phyloP scores from a whole-genome alignment of 2,797 vertebrate species.

The Sparus aurata region DNA sequence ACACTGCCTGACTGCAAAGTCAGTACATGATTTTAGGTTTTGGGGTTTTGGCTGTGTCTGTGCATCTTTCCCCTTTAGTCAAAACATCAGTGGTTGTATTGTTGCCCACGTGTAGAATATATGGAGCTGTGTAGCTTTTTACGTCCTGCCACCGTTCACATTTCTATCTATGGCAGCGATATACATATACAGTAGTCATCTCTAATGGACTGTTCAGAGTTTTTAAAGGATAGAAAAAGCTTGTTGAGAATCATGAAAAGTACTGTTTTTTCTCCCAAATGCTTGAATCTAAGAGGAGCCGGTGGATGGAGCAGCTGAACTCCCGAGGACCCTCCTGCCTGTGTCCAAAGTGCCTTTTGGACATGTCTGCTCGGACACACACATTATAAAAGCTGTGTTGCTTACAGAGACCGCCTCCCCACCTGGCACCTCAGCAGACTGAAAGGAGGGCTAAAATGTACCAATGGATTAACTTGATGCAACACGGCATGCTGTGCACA shows the following conservation, averaged over 20 bases:
- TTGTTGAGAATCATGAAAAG: conserved; percentile 52
- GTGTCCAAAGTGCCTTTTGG: conserved; percentile 78
- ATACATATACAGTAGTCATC: background rate
- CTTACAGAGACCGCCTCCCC: conserved; percentile 22
- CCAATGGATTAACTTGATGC: conserved; percentile 56
- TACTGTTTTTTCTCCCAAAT: conserved; percentile 42
- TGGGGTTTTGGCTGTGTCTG: conserved; percentile 5
- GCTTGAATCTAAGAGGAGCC: conserved; percentile 71
- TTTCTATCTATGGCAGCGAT: conserved; percentile 10
- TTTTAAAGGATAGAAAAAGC: conserved; percentile 22
- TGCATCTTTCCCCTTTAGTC: conserved; percentile 19
- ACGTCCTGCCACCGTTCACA: background rate
- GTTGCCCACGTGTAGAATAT: conserved; percentile 8
- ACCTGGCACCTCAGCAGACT: conserved; percentile 32
- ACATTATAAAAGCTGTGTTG: conserved; percentile 29
- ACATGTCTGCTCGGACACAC: conserved; percentile 63
- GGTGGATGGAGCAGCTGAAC: conserved; percentile 52
- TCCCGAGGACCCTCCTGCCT: conserved; percentile 44
- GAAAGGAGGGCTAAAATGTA: conserved; percentile 51
- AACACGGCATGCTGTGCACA: conserved; percentile 37
- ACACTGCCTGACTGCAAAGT: background rate
- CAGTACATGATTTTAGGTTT: background rate
- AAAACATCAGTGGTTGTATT: background rate
- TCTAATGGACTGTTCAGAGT: conserved; percentile 28
- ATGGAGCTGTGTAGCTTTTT: conserved; percentile 15